Evolutionary conservation across 1,140 invertebrate species (phyloP), one percentile per base, ranked within the genome.

Genomic region (Aleiodes sp.): DNA sequence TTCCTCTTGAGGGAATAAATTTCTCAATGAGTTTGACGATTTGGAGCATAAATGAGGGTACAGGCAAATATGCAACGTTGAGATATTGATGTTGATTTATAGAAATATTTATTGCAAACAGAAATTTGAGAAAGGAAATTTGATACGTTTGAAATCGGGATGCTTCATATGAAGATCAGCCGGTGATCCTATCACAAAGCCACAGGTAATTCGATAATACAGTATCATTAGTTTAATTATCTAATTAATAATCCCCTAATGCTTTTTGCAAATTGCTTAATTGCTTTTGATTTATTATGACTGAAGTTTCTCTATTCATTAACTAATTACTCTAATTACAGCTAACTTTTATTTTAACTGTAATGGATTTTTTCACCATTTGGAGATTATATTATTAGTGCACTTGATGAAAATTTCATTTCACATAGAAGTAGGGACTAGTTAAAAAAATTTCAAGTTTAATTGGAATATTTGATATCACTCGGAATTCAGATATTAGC

Each of bases 71-170:
- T 19, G 46, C 21, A 10, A n/a, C 9, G 29, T 19, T 4, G 19
- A n/a, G n/a, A n/a, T n/a, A n/a, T n/a, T n/a, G n/a, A n/a, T n/a
- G n/a, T n/a, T n/a, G n/a, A n/a, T n/a, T n/a, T n/a, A n/a, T n/a
- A n/a, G n/a, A n/a, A n/a, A n/a, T n/a, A n/a, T n/a, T n/a, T n/a
- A n/a, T n/a, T n/a, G n/a, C n/a, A n/a, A n/a, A n/a, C n/a, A 52
- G 28, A 29, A 24, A 43, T 4, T 33, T 19, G 68, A 62, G 63
- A 56, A 70, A 73, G 68, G 73, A 72, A 77, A 76, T 64, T 31
- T 10, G 69, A 76, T 76, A 74, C 43, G 14, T 56, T 73, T 70
- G 72, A 75, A 70, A 68, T 56, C 37, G 28, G 14, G 39, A 3
- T 6, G 39, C 39, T 8, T 41, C 6, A 46, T 21, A 19, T 46